phyloP scores from a whole-genome alignment of 2,113 vertebrate species.

The Nothoprocta perdicaria region DNA sequence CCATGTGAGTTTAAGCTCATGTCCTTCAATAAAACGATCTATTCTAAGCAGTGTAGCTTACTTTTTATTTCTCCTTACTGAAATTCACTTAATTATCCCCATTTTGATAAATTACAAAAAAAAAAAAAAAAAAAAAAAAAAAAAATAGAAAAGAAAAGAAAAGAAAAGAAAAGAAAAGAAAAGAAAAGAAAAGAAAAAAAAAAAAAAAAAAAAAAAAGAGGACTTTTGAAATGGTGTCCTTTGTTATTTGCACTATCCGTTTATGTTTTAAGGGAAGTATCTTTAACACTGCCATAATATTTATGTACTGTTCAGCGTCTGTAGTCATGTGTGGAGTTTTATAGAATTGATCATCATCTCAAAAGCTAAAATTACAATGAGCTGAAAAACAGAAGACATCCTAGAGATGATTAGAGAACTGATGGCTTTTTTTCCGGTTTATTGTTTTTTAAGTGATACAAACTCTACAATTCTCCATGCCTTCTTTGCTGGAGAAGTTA shows the following conservation, averaged over 20 bases:
- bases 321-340: neutral
- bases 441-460: neutral
- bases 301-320: neutral
- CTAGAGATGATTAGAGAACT: neutral
- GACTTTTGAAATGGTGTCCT: neutral
- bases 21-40: neutral
- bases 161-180: too few relatives aligned
- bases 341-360: neutral
- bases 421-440: neutral
- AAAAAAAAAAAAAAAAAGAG: neutral
- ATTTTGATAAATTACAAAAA: neutral
- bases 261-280: neutral
- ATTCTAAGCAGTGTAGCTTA: neutral
- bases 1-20: neutral
- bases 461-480: neutral
- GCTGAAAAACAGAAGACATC: neutral
- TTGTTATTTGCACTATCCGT: neutral
- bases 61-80: neutral
- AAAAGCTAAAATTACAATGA: neutral
- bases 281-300: neutral
- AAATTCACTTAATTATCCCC: neutral
- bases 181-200: too few relatives aligned
- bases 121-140: too few relatives aligned
- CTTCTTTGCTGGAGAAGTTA: neutral
- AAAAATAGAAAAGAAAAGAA: too few relatives aligned